These are phyloP conservation scores for Thunnus albacares DNA, from an alignment of 2,797 vertebrate genomes.

Conservation along the genomic window DNA sequence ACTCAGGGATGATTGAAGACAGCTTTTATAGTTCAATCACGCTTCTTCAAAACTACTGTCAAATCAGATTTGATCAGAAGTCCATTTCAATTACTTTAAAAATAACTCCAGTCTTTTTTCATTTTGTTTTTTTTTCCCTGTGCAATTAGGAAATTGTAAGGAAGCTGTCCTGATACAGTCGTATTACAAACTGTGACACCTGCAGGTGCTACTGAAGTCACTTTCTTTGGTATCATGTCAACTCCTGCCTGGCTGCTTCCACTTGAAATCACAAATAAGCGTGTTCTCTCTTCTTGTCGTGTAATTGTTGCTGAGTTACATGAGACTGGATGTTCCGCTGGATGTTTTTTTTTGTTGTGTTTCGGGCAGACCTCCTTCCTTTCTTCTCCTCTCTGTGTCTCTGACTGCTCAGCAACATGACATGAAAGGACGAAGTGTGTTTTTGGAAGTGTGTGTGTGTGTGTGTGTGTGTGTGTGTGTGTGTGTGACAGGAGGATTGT, in stretches of 20 bases:
- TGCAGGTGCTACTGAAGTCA: conserved; percentile 48
- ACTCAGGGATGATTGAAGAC: background rate
- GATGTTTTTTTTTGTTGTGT: conserved; percentile 44
- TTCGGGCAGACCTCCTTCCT: conserved; percentile 61
- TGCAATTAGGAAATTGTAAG: conserved; percentile 36
- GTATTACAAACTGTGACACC: conserved; percentile 2
- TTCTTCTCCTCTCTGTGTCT: conserved; percentile 52
- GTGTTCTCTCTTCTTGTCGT: conserved; percentile 44
- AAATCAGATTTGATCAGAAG: conserved; percentile 39
- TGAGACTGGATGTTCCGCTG: conserved; percentile 53
- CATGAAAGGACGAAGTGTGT: conserved; percentile 69
- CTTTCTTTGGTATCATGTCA: conserved; percentile 58
- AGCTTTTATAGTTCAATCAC: conserved; percentile 16
- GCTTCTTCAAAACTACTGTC: conserved; percentile 17
- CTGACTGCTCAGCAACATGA: conserved; percentile 68
- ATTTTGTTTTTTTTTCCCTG: background rate
- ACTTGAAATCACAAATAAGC: conserved; percentile 61
- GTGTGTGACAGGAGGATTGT: background rate
- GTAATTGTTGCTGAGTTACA: conserved; percentile 70
- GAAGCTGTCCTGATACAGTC: conserved; percentile 3
- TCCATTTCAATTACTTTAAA: conserved; percentile 14
- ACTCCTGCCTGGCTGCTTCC: conserved; percentile 41
- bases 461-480: conserved; percentile 25
- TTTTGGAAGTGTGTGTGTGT: conserved; percentile 35
- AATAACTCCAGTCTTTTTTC: conserved; percentile 3